Evolutionary conservation across 2,113 vertebrate genomes (phyloP), one percentile per base, ranked within the genome.

Genomic region (Uria lomvia): DNA sequence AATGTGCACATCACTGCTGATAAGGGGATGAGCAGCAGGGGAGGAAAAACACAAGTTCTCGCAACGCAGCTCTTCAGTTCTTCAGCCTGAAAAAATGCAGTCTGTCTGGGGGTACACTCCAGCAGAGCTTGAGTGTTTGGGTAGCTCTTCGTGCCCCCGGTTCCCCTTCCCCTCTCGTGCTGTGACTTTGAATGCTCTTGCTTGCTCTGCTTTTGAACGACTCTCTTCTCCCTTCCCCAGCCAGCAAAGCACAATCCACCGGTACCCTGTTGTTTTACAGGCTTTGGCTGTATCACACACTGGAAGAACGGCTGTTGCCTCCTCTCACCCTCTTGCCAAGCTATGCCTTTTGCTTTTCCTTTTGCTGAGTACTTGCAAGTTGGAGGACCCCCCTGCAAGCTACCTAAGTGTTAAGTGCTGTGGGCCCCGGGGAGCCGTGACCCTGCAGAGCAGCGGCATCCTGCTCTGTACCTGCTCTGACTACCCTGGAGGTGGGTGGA

Each of bases 231-330:
- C 34, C 49, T 56, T 73, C 40, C 59, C 62, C 40, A 47, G 32
- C 26, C 58, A 84, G 65, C 0, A 1, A n/a, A 92, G 68, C 63
- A 75, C 56, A 77, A 76, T n/a, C 52, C 68, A 88, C 23, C 17
- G 1, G 53, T 59, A 82, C 24, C 83, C 59, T 65, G 53, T 34
- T 70, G 49, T 70, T 92, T 80, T 27, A 40, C 2, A 79, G 78
- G 29, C 67, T 92, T 85, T 72, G 65, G 52, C 56, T 82, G 59
- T 38, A 83, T 38, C 90, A 55, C 4, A 22, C 42, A 45, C 40
- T 75, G 72, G 36, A 95, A 45, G 45, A 84, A 58, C 70, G 94
- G 95, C 77, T 97, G 87, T 43, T 90, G 42, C 63, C 93, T 90
- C 26, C 59, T 96, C 88, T 93, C 96, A 84, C 56, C 49, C 36